A percentile compares a stretch with the other conserved stretches of the same genome.
Evolutionary conservation across 2,888 invertebrate species (phyloP).

Genomic region (Drosophila peninsularis): DNA sequence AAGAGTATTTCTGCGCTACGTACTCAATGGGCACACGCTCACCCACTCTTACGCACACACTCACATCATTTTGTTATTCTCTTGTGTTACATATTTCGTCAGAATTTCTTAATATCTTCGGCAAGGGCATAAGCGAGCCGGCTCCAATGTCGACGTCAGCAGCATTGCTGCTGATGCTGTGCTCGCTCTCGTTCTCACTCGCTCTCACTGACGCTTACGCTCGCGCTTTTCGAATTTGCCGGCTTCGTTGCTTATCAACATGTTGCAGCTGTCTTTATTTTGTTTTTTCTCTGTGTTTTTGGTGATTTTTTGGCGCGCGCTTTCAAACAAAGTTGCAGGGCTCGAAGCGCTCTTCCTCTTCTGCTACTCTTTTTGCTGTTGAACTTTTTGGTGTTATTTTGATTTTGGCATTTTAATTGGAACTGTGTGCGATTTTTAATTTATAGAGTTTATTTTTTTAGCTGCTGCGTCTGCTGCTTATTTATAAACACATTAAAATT

Average conservation of each 20-base stretch:
- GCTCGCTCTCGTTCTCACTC: constrained; percentile 14
- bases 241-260: constrained; percentile 53
- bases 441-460: constrained; percentile 40
- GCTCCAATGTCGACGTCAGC: constrained; percentile 53
- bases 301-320: constrained; percentile 44
- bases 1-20: background rate
- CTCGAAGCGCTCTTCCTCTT: constrained; percentile 8
- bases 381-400: constrained; percentile 9
- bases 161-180: constrained; percentile 49
- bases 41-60: background rate
- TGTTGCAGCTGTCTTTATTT: constrained; percentile 37
- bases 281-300: background rate
- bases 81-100: background rate
- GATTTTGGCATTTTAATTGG: constrained; percentile 40
- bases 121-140: constrained; percentile 52
- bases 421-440: constrained; percentile 65
- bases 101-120: background rate
- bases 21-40: constrained; percentile 1
- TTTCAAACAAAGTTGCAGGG: constrained; percentile 45
- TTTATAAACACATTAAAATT: constrained; percentile 76
- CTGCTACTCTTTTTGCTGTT: background rate
- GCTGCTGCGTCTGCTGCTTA: constrained; percentile 49
- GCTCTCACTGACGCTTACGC: constrained; percentile 9
- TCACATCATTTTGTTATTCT: background rate
- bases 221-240: constrained; percentile 38